phyloP scores from a whole-genome alignment of 2,888 invertebrate species.

The Temnothorax rugatulus region DNA sequence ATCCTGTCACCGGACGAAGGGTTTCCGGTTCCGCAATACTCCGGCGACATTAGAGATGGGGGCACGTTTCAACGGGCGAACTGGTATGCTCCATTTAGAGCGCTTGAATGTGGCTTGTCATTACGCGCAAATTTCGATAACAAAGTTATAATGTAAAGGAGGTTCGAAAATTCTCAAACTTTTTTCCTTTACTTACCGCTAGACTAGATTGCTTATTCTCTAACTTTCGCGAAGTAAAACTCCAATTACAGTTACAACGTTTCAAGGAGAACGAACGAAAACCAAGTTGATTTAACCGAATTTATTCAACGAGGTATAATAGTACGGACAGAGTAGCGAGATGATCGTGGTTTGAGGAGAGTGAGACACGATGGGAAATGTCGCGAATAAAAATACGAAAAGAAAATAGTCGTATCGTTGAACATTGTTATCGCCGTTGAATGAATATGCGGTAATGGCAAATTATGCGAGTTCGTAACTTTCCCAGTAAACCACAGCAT shows the following conservation, averaged over 20 bases:
- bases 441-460: neutral
- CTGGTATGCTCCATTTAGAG: conserved; percentile 2
- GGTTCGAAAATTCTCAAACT: neutral
- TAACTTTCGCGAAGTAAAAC: conserved; percentile 4
- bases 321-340: neutral
- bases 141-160: conserved; percentile 4
- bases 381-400: neutral
- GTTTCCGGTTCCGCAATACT: conserved; percentile 30
- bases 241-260: conserved; percentile 1
- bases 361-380: neutral
- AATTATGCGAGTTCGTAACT: conserved; percentile 1
- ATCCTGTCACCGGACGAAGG: conserved; percentile 53
- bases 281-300: neutral
- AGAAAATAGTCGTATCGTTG: conserved; percentile 2
- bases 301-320: conserved; percentile 20
- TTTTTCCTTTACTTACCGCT: neutral
- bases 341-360: neutral
- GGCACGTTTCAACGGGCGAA: conserved; percentile 9
- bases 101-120: neutral
- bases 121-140: conserved; percentile 19
- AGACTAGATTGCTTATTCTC: conserved; percentile 8
- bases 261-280: conserved; percentile 6
- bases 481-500: neutral
- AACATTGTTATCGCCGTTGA: neutral
- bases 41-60: conserved; percentile 18